Base-by-base conservation (phyloP, 1,140 invertebrate genomes). In the Matsumurasca onukii region DNA sequence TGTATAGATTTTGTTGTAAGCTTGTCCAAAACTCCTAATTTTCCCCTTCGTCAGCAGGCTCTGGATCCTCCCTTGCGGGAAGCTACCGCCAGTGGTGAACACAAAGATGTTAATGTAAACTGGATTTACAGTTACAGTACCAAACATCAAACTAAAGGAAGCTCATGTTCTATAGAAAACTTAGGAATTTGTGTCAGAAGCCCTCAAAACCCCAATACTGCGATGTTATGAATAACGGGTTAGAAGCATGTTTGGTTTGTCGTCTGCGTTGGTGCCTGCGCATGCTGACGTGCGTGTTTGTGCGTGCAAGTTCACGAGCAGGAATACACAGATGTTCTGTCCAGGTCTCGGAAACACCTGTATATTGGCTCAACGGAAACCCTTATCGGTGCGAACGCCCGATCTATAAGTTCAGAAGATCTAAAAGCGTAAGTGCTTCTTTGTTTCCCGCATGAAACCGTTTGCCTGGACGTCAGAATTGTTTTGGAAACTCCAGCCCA, bases 291-390 rank as follows among this genome's bases (percentile, higher is more conserved):
- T 17, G 51, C 22, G 20, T 12, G 22, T 55, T 22, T 20, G 51
- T 22, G 17, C 51, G 22, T 20, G 24, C 20, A 55, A n/a, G 24
- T 25, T 9, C 9, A 17, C 34, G 13, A 59, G 2, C 22, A 59
- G 55, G n/a, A 27, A 59, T 59, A 59, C 55, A 59, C 55, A 59
- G 55, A 59, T 59, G 55, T 59, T 59, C 55, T 59, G 55, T 59
- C 55, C 55, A 59, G 55, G 55, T 59, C 55, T 59, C 55, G 55
- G 55, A 59, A 59, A 59, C 55, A 59, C 55, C 55, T 59, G 55
- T 59, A 27, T 59, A 59, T 59, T 59, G 55, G 55, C 24, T 59
- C 55, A 59, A 59, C 55, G 55, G 55, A 59, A 59, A 59, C 55
- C 55, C 55, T 59, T 22, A 59, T 27, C 25, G 55, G 25, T 3